Evolutionary conservation across 2,888 invertebrate species (phyloP).

Genomic region (Augochlorella aurata): DNA sequence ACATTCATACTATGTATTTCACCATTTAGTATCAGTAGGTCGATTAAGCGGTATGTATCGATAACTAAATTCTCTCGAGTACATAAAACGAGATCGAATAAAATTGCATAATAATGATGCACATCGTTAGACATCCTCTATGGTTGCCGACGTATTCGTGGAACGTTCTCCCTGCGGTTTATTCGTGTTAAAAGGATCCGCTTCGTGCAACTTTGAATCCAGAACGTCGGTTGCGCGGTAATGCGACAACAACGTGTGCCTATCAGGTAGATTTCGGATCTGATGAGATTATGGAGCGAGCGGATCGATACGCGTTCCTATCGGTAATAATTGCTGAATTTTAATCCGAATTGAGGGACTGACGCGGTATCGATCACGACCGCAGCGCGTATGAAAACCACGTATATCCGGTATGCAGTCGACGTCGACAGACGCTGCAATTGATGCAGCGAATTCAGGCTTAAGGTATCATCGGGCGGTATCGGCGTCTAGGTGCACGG

Average conservation of each 20-base stretch:
- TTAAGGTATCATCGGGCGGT: slow-evolving; percentile 13
- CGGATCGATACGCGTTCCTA: slow-evolving; percentile 40
- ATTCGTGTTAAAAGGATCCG: slow-evolving; percentile 2
- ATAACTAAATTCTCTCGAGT: not conserved
- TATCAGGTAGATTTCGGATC: slow-evolving; percentile 39
- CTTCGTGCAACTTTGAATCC: not conserved
- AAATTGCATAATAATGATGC: not conserved
- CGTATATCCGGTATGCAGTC: slow-evolving; percentile 5
- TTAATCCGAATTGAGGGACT: slow-evolving; percentile 35
- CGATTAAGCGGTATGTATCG: not conserved
- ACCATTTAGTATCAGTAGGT: not conserved
- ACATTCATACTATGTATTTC: not conserved
- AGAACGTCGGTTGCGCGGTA: not conserved
- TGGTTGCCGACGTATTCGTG: not conserved
- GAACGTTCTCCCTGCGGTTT: not conserved
- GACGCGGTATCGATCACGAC: slow-evolving; percentile 32
- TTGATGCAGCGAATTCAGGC: slow-evolving; percentile 24
- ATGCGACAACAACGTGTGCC: slow-evolving; percentile 2
- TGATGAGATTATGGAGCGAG: slow-evolving; percentile 53
- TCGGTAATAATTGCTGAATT: slow-evolving; percentile 58
- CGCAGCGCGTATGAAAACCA: slow-evolving; percentile 36
- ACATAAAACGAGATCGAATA: not conserved
- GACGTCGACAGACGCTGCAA: slow-evolving; percentile 25
- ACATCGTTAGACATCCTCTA: not conserved
- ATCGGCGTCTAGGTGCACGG: not conserved